Evolutionary conservation across 2,113 vertebrate genomes (phyloP).

Genomic region (Chrysemys picta): DNA sequence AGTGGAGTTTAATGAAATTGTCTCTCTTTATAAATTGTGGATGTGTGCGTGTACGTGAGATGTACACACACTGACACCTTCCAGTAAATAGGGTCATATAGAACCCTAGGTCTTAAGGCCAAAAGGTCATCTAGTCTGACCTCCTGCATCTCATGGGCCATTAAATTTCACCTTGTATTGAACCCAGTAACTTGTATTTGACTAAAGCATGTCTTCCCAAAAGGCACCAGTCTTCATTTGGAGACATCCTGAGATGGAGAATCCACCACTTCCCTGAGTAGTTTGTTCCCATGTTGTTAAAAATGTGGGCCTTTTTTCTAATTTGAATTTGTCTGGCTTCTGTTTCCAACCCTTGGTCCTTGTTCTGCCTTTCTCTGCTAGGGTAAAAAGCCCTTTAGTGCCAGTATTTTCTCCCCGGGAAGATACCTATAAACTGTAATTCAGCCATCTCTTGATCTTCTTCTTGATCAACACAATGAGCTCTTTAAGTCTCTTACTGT

Average conservation of each 20-base stretch:
- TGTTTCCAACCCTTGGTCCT: neutral
- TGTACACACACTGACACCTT: neutral
- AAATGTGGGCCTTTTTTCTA: neutral
- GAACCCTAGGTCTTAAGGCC: neutral
- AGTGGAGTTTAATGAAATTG: neutral
- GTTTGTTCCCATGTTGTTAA: neutral
- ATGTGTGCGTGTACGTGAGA: neutral
- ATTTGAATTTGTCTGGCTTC: neutral
- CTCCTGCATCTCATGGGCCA: neutral
- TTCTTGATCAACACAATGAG: neutral
- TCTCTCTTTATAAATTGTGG: neutral
- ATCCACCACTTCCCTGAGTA: neutral
- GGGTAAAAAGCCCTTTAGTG: neutral
- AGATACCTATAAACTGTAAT: neutral
- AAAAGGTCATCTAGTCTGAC: neutral
- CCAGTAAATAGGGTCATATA: neutral
- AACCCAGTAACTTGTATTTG: neutral
- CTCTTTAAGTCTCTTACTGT: neutral
- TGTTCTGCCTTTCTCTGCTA: neutral
- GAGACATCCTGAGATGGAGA: neutral
- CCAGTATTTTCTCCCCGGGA: neutral
- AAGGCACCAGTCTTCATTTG: conserved; percentile 4
- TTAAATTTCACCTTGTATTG: neutral
- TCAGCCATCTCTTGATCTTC: neutral
- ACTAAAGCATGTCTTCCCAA: neutral